Conservation (phyloP, 2,113 vertebrate species). For the Malurus elegans region DNA sequence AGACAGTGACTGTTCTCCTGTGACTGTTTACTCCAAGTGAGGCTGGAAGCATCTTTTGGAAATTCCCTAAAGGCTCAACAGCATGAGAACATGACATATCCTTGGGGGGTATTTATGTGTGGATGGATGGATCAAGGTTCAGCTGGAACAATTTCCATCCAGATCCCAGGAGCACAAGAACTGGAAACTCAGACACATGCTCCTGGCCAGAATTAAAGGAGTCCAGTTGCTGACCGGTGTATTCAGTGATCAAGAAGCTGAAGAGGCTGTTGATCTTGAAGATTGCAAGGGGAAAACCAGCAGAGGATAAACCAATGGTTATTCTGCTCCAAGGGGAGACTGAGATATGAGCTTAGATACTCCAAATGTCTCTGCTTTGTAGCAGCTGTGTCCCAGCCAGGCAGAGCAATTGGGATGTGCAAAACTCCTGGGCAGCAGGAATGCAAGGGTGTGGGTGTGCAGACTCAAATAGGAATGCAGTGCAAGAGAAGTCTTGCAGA, state of each 20-base stretch:
- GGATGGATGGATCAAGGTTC: neutral
- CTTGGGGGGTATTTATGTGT: neutral
- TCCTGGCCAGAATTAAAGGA: neutral
- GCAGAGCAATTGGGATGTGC: neutral
- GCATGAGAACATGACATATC: neutral
- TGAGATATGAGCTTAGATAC: neutral
- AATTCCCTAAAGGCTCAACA: neutral
- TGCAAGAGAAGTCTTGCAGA: neutral
- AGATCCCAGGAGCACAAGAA: neutral
- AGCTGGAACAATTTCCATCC: neutral
- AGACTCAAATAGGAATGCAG: neutral
- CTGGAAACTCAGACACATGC: neutral
- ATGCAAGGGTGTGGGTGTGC: neutral
- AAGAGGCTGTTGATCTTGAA: neutral
- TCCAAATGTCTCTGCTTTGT: neutral
- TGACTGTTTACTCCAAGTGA: neutral
- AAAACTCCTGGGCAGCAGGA: neutral
- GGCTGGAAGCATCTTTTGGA: neutral
- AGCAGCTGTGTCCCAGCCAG: neutral
- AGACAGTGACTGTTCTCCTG: neutral
- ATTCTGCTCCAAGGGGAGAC: neutral
- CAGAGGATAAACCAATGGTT: neutral
- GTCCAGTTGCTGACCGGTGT: neutral
- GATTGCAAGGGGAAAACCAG: neutral
- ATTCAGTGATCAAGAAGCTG: neutral